These are phyloP conservation scores for Chironomus tentans DNA, from an alignment of 2,888 invertebrate species.

Conservation along the genomic window DNA sequence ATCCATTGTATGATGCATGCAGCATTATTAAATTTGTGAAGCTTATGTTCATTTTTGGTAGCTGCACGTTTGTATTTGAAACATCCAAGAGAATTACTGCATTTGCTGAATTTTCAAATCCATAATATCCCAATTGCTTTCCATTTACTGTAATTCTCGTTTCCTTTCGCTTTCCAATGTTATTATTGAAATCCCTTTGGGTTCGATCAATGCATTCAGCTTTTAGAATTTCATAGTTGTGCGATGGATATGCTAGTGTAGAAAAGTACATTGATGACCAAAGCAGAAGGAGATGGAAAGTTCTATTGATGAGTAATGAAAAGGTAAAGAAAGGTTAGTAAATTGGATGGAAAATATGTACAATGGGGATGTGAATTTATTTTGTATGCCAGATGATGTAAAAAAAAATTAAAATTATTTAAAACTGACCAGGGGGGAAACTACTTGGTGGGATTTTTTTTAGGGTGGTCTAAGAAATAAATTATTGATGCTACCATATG, in stretches of 20 bases:
- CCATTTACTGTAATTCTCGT: constrained; percentile 9
- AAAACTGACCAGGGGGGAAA: too few species aligned
- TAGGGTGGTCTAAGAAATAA: too few species aligned
- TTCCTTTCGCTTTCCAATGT: not conserved
- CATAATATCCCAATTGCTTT: not conserved
- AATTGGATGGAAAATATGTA: too few species aligned
- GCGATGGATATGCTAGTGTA: not conserved
- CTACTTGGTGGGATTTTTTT: too few species aligned
- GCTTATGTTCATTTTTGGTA: not conserved
- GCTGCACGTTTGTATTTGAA: not conserved
- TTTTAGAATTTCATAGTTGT: not conserved
- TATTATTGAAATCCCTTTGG: not conserved
- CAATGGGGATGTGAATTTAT: too few species aligned
- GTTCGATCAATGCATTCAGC: not conserved
- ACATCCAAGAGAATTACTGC: not conserved
- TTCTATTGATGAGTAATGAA: too few species aligned
- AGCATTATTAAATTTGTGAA: constrained; percentile 5
- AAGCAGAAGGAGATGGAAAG: too few species aligned
- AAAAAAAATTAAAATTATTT: too few species aligned
- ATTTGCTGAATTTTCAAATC: not conserved
- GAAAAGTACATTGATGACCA: not conserved
- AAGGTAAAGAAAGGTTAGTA: too few species aligned
- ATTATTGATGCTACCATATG: too few species aligned
- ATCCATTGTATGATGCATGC: constrained; percentile 4
- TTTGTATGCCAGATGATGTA: too few species aligned